These are phyloP conservation scores for Sebastolobus altivelis DNA, from an alignment of 2,797 vertebrate species.

Conservation along the genomic window DNA sequence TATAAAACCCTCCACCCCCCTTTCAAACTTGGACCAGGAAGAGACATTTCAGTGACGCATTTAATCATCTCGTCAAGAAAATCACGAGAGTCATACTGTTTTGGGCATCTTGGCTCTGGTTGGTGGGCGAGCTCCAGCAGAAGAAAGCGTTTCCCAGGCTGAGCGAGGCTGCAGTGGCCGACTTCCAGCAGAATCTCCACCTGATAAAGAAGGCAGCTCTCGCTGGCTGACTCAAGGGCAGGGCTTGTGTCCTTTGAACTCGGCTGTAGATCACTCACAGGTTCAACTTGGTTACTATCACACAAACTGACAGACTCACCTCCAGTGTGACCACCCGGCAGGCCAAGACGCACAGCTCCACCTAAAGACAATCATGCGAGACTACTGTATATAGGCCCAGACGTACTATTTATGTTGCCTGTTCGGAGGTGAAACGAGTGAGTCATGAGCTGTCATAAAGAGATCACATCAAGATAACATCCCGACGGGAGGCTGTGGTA, in stretches of 20 bases:
- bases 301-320: slow-evolving; percentile 52
- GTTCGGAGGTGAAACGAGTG: slow-evolving; percentile 32
- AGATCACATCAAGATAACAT: not conserved
- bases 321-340: slow-evolving; percentile 26
- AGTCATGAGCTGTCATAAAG: slow-evolving; percentile 32
- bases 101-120: slow-evolving; percentile 83
- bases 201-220: slow-evolving; percentile 72
- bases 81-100: slow-evolving; percentile 72
- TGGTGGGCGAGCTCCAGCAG: slow-evolving; percentile 50
- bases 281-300: slow-evolving; percentile 50
- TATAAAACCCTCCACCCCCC: not conserved
- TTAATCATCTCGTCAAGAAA: not conserved
- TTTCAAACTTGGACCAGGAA: slow-evolving; percentile 28
- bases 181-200: slow-evolving; percentile 58
- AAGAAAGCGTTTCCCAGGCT: slow-evolving; percentile 63
- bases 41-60: slow-evolving; percentile 28
- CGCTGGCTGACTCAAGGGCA: slow-evolving; percentile 63
- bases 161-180: slow-evolving; percentile 65
- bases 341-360: slow-evolving; percentile 44
- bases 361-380: slow-evolving; percentile 46
- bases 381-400: slow-evolving; percentile 32
- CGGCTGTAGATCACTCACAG: slow-evolving; percentile 43
- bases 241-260: slow-evolving; percentile 82
- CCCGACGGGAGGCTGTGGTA: not conserved
- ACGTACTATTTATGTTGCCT: slow-evolving; percentile 42